Conservation (phyloP, 2,113 vertebrate species). For the Merops nubicus region DNA sequence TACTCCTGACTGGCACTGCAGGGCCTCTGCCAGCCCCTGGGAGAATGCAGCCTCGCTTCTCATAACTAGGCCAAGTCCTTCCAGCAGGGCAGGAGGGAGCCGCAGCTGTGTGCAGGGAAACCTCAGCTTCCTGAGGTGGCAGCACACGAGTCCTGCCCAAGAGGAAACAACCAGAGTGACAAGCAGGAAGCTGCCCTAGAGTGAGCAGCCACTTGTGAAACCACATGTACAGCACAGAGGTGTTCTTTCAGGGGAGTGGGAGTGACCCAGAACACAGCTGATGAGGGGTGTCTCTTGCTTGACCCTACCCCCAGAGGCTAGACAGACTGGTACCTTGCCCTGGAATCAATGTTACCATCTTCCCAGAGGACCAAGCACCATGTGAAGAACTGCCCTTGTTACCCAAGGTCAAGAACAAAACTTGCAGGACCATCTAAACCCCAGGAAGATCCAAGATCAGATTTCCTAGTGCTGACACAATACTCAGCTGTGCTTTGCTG, state of each 20-base stretch:
- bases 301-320: neutral
- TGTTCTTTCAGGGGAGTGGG: neutral
- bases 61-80: neutral
- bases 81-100: neutral
- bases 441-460: neutral
- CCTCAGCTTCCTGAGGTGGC: neutral
- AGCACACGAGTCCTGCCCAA: rapidly evolving
- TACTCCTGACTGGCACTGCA: neutral
- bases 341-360: neutral
- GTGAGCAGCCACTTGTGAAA: neutral
- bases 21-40: neutral
- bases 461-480: neutral
- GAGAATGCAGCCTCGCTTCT: neutral
- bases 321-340: neutral
- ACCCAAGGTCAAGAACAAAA: neutral
- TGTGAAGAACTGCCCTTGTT: neutral
- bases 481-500: neutral
- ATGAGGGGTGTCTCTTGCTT: neutral
- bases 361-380: neutral
- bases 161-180: neutral
- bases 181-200: neutral
- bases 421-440: neutral
- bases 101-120: neutral
- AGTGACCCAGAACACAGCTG: neutral
- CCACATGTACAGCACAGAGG: neutral